Conservation (phyloP, 2,113 vertebrate species). For the Copsychus sechellarum region DNA sequence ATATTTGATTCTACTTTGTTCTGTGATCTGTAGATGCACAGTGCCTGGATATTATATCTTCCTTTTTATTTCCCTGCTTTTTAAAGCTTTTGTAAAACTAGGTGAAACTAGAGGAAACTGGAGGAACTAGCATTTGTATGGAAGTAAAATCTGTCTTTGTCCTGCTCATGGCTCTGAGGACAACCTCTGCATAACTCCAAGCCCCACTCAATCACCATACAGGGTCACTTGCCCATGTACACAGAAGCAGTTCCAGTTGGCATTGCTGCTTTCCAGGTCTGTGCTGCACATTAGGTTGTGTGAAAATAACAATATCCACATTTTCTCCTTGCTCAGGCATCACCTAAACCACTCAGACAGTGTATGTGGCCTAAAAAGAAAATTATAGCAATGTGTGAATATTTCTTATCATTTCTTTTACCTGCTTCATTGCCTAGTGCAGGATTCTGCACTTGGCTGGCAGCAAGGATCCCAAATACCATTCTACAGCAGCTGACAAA, state of each 20-base stretch:
- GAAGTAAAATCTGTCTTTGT: background rate
- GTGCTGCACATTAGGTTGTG: background rate
- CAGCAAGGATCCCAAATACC: background rate
- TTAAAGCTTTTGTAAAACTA: background rate
- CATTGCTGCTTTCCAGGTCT: background rate
- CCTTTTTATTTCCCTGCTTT: background rate
- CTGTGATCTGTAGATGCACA: background rate
- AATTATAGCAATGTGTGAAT: background rate
- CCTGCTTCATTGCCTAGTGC: background rate
- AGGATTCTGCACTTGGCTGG: background rate
- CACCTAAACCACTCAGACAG: background rate
- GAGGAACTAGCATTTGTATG: background rate
- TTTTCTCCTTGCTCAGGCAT: background rate
- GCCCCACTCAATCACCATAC: background rate
- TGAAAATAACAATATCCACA: background rate
- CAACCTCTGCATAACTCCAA: background rate
- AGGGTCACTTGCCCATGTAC: background rate
- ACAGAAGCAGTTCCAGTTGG: background rate
- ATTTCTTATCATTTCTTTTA: background rate
- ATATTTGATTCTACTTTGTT: background rate
- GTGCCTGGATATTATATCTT: background rate
- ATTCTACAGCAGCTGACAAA: background rate
- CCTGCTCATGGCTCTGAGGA: background rate
- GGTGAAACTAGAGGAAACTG: background rate
- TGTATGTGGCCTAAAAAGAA: background rate